A percentile compares a stretch with the other conserved stretches of the same genome.
Conservation (phyloP, 2,888 invertebrate genomes). For the Philhelius pedissequus region DNA sequence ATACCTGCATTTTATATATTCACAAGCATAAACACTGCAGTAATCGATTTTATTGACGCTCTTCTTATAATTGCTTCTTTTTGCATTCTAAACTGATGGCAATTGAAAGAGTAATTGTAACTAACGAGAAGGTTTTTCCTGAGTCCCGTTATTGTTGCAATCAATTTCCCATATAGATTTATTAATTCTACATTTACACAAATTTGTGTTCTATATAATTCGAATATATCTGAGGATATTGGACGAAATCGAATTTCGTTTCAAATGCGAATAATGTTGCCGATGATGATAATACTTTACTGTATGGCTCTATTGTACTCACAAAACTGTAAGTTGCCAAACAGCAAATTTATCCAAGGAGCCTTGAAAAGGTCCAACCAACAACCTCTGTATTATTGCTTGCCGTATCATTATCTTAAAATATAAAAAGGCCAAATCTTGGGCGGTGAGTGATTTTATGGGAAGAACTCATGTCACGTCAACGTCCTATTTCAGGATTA, state of each 20-base stretch:
- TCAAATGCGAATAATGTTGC: slow-evolving; percentile 78
- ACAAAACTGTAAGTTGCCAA: slow-evolving; percentile 90
- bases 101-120: too few species aligned
- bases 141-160: too few species aligned
- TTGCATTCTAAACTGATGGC: too few species aligned
- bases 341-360: slow-evolving; percentile 83
- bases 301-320: slow-evolving; percentile 85
- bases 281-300: neutral
- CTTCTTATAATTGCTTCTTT: too few species aligned
- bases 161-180: too few species aligned
- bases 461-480: slow-evolving; percentile 70
- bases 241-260: slow-evolving; percentile 86
- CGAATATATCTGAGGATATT: slow-evolving; percentile 86
- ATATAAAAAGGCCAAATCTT: slow-evolving; percentile 85
- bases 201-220: slow-evolving; percentile 87
- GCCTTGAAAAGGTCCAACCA: slow-evolving; percentile 85
- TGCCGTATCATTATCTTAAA: slow-evolving; percentile 80
- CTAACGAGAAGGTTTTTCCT: too few species aligned
- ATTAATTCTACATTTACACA: too few species aligned
- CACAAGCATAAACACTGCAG: too few species aligned
- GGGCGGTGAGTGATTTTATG: slow-evolving; percentile 74
- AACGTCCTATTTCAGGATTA: slow-evolving; percentile 77
- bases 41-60: too few species aligned
- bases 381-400: slow-evolving; percentile 80
- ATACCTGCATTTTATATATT: too few species aligned